Evolutionary conservation across 2,888 invertebrate species (phyloP), one percentile per base, ranked within the genome.

Genomic region (Kuschelorhynchus macadamiae): DNA sequence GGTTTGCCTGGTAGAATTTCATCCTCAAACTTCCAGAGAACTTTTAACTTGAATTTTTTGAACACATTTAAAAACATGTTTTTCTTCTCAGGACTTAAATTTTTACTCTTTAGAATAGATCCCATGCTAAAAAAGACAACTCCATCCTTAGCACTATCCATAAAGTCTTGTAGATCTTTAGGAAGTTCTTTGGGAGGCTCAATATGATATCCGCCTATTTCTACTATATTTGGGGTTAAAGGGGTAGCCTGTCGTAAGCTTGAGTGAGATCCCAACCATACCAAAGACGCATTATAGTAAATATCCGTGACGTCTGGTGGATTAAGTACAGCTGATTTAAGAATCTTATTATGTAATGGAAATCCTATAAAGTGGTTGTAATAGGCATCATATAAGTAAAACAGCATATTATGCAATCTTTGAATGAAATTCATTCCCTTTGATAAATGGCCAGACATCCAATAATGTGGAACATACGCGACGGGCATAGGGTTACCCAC

Each of bases 41-140:
- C n/a, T n/a, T n/a, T n/a, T n/a, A n/a, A n/a, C n/a, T n/a, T n/a
- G n/a, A n/a, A n/a, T n/a, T n/a, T n/a, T n/a, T n/a, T n/a, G n/a
- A n/a, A n/a, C n/a, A n/a, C n/a, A n/a, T n/a, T n/a, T n/a, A n/a
- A n/a, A n/a, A n/a, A n/a, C n/a, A n/a, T n/a, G n/a, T n/a, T n/a
- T n/a, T n/a, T n/a, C n/a, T n/a, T n/a, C n/a, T n/a, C n/a, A n/a
- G n/a, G n/a, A n/a, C n/a, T n/a, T n/a, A n/a, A n/a, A n/a, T n/a
- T n/a, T n/a, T n/a, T n/a, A n/a, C n/a, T n/a, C n/a, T n/a, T n/a
- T n/a, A n/a, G n/a, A n/a, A 87, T 86, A 0, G 89, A 87, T 1
- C 89, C 90, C 75, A 90, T 85, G 72, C 86, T 88, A 71, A 88
- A 85, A 63, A 87, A 87, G 0, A 89, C 81, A 0, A 85, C 87